Percentiles rank a stretch among this genome's conserved stretches.
Evolutionary conservation across 2,113 vertebrate species (phyloP).

Genomic region (Xenus cinereus): DNA sequence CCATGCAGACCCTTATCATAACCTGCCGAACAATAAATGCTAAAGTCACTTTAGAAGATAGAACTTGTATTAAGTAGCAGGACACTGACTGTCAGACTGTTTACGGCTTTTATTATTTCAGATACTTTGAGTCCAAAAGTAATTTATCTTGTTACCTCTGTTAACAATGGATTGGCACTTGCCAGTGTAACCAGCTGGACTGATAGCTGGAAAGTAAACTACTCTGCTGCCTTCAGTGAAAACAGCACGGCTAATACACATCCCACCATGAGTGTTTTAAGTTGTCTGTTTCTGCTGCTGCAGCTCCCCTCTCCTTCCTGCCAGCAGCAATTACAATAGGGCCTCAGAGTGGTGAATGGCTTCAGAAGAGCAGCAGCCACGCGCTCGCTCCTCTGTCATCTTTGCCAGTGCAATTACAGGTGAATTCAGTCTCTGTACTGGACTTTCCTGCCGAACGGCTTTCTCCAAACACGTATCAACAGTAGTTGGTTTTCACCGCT

Average conservation of each 20-base stretch:
- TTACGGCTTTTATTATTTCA: slow-evolving; percentile 14
- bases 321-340: background rate
- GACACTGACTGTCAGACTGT: background rate
- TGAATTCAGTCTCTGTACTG: background rate
- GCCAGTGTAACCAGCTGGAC: background rate
- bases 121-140: slow-evolving; percentile 12
- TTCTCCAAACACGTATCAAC: background rate
- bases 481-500: background rate
- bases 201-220: background rate
- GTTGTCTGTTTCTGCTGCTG: background rate
- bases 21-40: slow-evolving; percentile 17
- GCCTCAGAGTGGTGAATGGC: background rate
- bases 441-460: background rate
- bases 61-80: background rate
- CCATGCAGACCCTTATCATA: slow-evolving; percentile 35
- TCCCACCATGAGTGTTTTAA: accelerated
- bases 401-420: background rate
- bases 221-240: background rate
- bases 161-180: slow-evolving; percentile 26
- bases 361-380: background rate
- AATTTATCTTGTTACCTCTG: background rate
- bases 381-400: background rate
- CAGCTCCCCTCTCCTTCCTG: background rate
- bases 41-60: slow-evolving; percentile 36
- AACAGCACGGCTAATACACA: background rate